Evolutionary conservation across 1,140 invertebrate species (phyloP).

Genomic region (Dreissena polymorpha): DNA sequence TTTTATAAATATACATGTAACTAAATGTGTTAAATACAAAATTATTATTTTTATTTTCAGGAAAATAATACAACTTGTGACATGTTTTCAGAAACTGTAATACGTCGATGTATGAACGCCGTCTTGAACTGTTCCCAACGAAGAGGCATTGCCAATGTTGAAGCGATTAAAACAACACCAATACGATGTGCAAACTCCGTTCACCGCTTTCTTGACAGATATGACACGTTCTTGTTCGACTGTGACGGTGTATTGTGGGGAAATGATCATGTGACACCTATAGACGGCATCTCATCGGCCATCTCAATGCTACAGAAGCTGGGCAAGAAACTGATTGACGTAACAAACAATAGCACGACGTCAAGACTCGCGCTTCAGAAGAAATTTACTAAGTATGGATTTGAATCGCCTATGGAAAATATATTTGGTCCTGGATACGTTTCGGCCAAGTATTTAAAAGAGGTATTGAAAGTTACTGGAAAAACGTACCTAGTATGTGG

Average conservation of each 20-base stretch:
- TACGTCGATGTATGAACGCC: too few relatives aligned
- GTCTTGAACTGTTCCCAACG: too few relatives aligned
- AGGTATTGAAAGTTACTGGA: conserved; percentile 56
- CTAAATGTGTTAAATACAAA: too few relatives aligned
- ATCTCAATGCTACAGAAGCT: conserved; percentile 57
- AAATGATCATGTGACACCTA: conserved; percentile 66
- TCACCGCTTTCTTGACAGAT: conserved; percentile 55
- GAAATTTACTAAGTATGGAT: conserved; percentile 66
- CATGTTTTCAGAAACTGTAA: too few relatives aligned
- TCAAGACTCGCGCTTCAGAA: conserved; percentile 48
- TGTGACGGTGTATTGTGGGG: conserved; percentile 73
- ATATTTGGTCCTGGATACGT: conserved; percentile 69
- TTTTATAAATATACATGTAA: too few relatives aligned
- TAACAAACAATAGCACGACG: conserved; percentile 74
- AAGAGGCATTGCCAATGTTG: too few relatives aligned
- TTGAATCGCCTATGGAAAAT: conserved; percentile 60
- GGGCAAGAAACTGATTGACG: conserved; percentile 69
- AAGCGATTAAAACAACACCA: too few relatives aligned
- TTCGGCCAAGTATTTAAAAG: conserved; percentile 67
- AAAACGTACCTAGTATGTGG: conserved; percentile 70
- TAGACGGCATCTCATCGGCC: conserved; percentile 58
- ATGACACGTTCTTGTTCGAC: conserved; percentile 71
- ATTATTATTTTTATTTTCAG: too few relatives aligned
- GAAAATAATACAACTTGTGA: too few relatives aligned
- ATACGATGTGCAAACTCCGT: not conserved